Evolutionary conservation across 2,888 invertebrate genomes (phyloP).

Genomic region (Thymelicus sylvestris): DNA sequence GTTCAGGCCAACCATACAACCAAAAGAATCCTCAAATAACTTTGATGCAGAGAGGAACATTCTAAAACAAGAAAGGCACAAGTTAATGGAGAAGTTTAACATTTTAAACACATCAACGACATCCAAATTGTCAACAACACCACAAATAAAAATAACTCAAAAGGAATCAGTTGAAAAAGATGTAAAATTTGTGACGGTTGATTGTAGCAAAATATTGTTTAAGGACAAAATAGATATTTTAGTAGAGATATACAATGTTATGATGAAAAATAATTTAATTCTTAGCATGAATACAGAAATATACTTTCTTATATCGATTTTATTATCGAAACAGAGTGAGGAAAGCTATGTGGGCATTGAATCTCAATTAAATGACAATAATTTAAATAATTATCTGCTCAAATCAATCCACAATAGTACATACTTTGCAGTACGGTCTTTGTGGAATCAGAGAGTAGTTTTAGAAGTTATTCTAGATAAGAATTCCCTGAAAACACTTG

Average conservation of each 20-base stretch:
- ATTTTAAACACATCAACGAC: constrained; percentile 63
- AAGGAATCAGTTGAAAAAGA: constrained; percentile 58
- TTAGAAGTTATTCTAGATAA: constrained; percentile 85
- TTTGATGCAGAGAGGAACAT: constrained; percentile 74
- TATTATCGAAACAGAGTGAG: constrained; percentile 79
- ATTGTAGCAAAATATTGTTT: constrained; percentile 73
- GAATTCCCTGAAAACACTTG: constrained; percentile 87
- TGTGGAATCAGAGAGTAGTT: constrained; percentile 83
- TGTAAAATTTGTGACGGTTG: constrained; percentile 66
- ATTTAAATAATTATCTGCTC: constrained; percentile 63
- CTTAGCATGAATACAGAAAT: constrained; percentile 88
- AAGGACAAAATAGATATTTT: constrained; percentile 82
- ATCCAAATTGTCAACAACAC: constrained; percentile 54
- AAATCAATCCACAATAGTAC: constrained; percentile 88
- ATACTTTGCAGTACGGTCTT: constrained; percentile 89
- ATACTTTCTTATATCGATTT: constrained; percentile 87
- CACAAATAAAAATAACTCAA: constrained; percentile 66
- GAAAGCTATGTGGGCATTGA: constrained; percentile 60
- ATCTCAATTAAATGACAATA: constrained; percentile 51
- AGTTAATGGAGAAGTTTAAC: constrained; percentile 78
- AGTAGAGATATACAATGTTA: constrained; percentile 82
- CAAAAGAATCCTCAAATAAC: constrained; percentile 60
- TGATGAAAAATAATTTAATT: constrained; percentile 86
- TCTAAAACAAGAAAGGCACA: constrained; percentile 74
- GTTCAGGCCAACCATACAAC: constrained; percentile 66